These are phyloP conservation scores for Rhabdomys dilectus DNA, from an alignment of 2,113 vertebrate species.

Conservation along the genomic window DNA sequence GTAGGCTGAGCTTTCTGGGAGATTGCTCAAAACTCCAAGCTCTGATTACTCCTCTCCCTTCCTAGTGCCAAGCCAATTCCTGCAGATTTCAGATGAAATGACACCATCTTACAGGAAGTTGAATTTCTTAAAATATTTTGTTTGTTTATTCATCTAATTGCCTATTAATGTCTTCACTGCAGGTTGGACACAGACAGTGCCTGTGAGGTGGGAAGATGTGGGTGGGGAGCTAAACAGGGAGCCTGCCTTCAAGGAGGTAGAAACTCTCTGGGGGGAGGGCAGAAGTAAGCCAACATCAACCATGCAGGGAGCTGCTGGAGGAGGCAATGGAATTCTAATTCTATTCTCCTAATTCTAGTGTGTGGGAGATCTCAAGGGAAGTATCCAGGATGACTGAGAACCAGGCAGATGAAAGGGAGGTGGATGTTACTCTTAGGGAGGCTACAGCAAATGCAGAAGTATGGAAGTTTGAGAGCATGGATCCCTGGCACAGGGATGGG, in stretches of 20 bases:
- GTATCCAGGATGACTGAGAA: neutral
- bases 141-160: slow-evolving; percentile 41
- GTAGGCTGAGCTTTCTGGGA: neutral
- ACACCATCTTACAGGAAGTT: neutral
- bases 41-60: slow-evolving; percentile 12
- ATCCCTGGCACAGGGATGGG: neutral
- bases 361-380: neutral
- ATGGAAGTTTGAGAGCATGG: neutral
- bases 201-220: neutral
- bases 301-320: neutral
- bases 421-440: neutral
- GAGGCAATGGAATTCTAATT: neutral
- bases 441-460: neutral
- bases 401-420: neutral
- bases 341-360: neutral
- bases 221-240: neutral
- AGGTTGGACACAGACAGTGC: neutral
- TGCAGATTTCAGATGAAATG: neutral
- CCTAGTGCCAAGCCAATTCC: slow-evolving; percentile 8
- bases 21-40: neutral
- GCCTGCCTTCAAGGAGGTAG: neutral
- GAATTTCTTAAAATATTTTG: slow-evolving; percentile 47
- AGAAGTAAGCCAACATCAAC: neutral
- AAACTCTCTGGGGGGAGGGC: neutral
- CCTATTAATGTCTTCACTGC: neutral